Evolutionary conservation across 1,140 invertebrate species (phyloP).

Genomic region (Tetragnatha versicolor): DNA sequence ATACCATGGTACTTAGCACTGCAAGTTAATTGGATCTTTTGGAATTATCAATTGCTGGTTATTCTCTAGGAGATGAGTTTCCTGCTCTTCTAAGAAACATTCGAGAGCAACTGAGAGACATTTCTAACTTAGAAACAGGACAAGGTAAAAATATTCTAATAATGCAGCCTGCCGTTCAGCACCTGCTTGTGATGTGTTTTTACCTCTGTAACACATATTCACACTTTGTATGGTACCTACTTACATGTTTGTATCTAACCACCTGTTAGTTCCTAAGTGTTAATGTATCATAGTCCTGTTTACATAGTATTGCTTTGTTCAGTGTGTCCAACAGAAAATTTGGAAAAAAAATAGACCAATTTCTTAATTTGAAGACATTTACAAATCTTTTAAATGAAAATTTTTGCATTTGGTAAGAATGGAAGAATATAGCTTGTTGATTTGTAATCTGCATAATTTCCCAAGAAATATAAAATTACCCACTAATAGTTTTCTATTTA

Average conservation of each 20-base stretch:
- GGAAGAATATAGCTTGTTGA: too few species aligned
- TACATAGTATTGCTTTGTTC: too few species aligned
- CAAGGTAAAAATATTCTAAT: conserved; percentile 21
- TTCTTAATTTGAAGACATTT: too few species aligned
- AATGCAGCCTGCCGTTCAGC: neutral
- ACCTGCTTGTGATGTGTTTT: neutral
- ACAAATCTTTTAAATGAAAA: too few species aligned
- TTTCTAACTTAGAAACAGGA: conserved; percentile 7
- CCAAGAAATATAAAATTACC: too few species aligned
- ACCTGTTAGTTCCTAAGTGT: neutral
- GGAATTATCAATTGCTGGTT: neutral
- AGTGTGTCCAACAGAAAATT: too few species aligned
- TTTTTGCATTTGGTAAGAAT: too few species aligned
- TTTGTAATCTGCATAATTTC: too few species aligned
- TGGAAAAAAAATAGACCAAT: too few species aligned
- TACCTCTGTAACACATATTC: neutral
- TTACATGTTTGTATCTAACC: neutral
- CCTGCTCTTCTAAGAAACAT: conserved; percentile 35
- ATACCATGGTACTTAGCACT: neutral
- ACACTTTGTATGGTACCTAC: neutral
- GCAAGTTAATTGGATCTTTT: too few species aligned
- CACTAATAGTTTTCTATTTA: too few species aligned
- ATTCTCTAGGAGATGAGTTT: conserved; percentile 34
- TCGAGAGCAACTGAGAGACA: conserved; percentile 31
- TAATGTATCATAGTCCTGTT: too few species aligned